Conservation (phyloP, 2,888 invertebrate species). For the Caenorhabditis sp. region DNA sequence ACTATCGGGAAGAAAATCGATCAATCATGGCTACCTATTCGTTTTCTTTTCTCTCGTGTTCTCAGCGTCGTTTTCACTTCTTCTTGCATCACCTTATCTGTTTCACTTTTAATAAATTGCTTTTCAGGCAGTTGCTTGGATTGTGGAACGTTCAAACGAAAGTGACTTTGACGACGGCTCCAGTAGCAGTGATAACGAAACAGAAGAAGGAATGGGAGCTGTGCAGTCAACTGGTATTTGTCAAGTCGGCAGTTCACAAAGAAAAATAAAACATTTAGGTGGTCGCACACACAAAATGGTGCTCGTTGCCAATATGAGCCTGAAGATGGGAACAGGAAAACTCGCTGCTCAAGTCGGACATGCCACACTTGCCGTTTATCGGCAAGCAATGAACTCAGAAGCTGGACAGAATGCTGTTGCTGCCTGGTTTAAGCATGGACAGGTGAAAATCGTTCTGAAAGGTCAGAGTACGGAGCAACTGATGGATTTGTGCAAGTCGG, state of each 20-base stretch:
- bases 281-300: constrained; percentile 86
- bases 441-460: constrained; percentile 80
- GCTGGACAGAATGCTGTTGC: constrained; percentile 64
- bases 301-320: constrained; percentile 86
- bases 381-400: constrained; percentile 77
- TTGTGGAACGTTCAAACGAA: constrained; percentile 76
- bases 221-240: constrained; percentile 29
- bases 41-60: background rate
- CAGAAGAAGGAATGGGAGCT: constrained; percentile 69
- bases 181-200: constrained; percentile 67
- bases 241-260: background rate
- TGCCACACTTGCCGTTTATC: constrained; percentile 86
- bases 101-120: constrained; percentile 15
- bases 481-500: constrained; percentile 84
- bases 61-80: background rate
- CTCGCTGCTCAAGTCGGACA: constrained; percentile 86
- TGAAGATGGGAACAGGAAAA: constrained; percentile 87
- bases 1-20: background rate
- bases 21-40: background rate
- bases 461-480: constrained; percentile 85
- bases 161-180: constrained; percentile 72
- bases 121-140: constrained; percentile 75
- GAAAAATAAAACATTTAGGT: too few species aligned
- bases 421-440: constrained; percentile 67
- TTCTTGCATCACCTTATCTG: background rate